A percentile compares a stretch with the other conserved stretches of the same genome.
phyloP scores from a whole-genome alignment of 2,797 vertebrate genomes.

The Lagorchestes hirsutus region DNA sequence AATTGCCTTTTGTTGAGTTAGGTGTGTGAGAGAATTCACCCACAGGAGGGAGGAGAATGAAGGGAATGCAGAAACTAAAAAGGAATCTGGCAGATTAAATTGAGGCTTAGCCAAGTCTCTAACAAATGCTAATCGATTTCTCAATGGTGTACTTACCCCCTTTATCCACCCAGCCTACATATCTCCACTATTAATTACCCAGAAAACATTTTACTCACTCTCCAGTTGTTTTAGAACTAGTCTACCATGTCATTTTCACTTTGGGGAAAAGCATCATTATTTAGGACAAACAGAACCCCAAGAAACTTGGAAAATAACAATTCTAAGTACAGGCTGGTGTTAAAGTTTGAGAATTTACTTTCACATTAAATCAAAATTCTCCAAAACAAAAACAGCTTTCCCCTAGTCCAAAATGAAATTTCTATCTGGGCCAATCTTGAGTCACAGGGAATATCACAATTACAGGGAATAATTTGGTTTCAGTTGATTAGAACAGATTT shows the following conservation, averaged over 20 bases:
- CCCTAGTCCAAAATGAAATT: slow-evolving; percentile 15
- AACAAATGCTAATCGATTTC: slow-evolving; percentile 2
- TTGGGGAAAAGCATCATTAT: slow-evolving; percentile 38
- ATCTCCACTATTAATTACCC: neutral
- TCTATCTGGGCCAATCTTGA: slow-evolving; percentile 46
- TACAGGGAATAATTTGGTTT: slow-evolving; percentile 39
- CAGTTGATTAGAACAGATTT: slow-evolving; percentile 48
- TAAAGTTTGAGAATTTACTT: slow-evolving; percentile 34
- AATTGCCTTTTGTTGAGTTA: neutral
- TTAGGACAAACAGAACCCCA: slow-evolving; percentile 38
- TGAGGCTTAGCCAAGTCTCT: slow-evolving; percentile 16
- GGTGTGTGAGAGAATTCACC: neutral
- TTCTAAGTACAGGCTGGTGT: slow-evolving; percentile 2
- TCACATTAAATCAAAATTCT: slow-evolving; percentile 28
- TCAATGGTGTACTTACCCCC: neutral
- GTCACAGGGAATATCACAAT: too few species aligned
- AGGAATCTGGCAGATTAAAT: slow-evolving; percentile 43
- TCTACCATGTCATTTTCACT: slow-evolving; percentile 3
- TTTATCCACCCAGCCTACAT: neutral
- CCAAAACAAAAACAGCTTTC: slow-evolving; percentile 27
- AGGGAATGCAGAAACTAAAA: neutral
- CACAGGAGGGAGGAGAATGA: slow-evolving; percentile 60
- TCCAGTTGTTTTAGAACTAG: neutral
- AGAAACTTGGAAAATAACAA: slow-evolving; percentile 14
- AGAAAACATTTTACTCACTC: slow-evolving; percentile 13